A percentile compares a stretch with the other conserved stretches of the same genome.
Conservation (phyloP, 2,888 invertebrate species). For the Pristionchus japonicus region DNA sequence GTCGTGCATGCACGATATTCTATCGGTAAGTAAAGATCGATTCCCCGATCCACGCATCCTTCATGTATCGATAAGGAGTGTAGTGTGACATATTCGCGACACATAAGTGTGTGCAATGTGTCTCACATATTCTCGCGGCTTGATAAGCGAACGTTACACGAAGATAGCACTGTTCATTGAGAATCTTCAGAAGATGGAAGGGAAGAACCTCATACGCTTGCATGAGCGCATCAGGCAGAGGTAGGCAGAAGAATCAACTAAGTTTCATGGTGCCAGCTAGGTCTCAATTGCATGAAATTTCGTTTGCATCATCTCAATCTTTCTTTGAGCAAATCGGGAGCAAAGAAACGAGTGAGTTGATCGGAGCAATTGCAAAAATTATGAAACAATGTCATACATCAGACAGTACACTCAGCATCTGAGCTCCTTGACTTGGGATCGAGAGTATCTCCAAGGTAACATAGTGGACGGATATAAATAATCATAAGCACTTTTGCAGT, state of each 20-base stretch:
- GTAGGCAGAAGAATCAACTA: too few species aligned
- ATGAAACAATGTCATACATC: too few species aligned
- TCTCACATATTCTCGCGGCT: too few species aligned
- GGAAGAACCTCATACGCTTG: background rate
- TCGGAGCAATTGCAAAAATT: too few species aligned
- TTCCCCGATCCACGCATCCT: too few species aligned
- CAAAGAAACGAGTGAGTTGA: background rate
- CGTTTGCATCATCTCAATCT: background rate
- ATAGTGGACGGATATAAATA: too few species aligned
- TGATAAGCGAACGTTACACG: too few species aligned
- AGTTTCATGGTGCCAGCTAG: background rate
- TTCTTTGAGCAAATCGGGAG: background rate
- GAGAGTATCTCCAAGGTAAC: too few species aligned
- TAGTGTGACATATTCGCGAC: background rate
- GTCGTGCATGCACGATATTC: background rate
- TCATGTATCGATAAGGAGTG: background rate
- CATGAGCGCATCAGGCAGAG: background rate
- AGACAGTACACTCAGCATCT: too few species aligned
- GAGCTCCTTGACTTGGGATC: too few species aligned
- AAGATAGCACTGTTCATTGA: background rate
- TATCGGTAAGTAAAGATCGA: background rate
- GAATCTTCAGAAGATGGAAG: background rate
- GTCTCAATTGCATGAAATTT: background rate
- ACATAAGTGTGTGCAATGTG: too few species aligned
- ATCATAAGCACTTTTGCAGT: too few species aligned